Evolutionary conservation across 1,140 invertebrate genomes (phyloP).

Genomic region (Penaeus chinensis): DNA sequence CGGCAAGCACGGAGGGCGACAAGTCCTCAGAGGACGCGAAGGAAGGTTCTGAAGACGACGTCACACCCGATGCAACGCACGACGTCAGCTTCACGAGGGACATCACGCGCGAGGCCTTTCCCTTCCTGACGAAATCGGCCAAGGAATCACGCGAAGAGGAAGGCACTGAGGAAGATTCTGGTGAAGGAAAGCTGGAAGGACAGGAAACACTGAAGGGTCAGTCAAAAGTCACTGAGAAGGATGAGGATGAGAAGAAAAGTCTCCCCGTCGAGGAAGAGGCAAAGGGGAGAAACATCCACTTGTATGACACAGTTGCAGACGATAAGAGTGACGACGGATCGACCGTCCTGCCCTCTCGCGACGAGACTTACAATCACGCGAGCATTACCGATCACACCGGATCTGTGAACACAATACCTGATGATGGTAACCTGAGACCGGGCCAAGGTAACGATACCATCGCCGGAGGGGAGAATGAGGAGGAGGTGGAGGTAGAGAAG

Average conservation of each 20-base stretch:
- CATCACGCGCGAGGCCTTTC: too few relatives aligned
- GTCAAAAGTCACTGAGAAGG: background rate
- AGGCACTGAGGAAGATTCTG: background rate
- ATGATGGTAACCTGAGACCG: background rate
- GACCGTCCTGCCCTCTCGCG: background rate
- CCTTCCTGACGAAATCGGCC: background rate
- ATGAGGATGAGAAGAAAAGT: background rate
- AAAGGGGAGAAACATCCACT: background rate
- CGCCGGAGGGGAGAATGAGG: background rate
- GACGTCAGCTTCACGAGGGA: too few relatives aligned
- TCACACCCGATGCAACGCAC: too few relatives aligned
- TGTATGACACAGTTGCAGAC: too few relatives aligned
- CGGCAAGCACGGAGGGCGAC: too few relatives aligned
- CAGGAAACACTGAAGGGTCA: background rate
- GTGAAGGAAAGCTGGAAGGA: background rate
- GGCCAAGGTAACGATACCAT: background rate
- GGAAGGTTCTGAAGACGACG: too few relatives aligned
- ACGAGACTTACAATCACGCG: background rate
- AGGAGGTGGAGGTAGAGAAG: background rate
- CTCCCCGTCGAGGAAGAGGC: background rate
- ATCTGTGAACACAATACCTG: background rate
- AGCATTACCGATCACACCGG: too few relatives aligned
- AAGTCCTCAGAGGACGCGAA: too few relatives aligned
- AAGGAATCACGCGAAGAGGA: background rate
- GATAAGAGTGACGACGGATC: too few relatives aligned